Evolutionary conservation across 2,797 vertebrate species (phyloP).

Genomic region (Vipera ursinii): DNA sequence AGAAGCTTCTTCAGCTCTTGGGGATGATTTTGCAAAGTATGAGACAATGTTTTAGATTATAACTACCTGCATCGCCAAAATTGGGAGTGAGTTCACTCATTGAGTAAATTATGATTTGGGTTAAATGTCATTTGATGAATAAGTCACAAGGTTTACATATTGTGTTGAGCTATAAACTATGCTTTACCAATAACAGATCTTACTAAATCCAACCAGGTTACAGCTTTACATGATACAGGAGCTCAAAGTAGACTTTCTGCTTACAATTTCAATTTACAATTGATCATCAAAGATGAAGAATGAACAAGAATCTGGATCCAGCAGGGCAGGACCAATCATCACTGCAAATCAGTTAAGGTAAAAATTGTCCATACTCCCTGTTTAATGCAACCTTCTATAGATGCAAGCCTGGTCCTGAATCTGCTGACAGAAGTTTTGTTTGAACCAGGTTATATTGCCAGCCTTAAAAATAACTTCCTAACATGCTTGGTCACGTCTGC

Average conservation of each 20-base stretch:
- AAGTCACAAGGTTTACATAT: not conserved
- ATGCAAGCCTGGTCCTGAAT: not conserved
- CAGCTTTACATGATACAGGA: not conserved
- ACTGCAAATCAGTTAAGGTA: not conserved
- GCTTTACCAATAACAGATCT: not conserved
- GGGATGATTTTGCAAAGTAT: not conserved
- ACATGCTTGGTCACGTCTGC: slow-evolving; percentile 1
- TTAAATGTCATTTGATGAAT: not conserved
- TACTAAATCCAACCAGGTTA: not conserved
- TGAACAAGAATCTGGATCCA: not conserved
- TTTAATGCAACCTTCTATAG: not conserved
- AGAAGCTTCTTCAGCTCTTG: no score
- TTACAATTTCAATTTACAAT: not conserved
- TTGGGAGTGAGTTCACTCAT: not conserved
- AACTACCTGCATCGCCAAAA: not conserved
- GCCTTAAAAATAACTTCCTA: not conserved
- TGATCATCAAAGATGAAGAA: not conserved
- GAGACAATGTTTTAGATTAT: not conserved
- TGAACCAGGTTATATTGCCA: not conserved
- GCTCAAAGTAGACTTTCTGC: not conserved
- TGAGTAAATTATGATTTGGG: not conserved
- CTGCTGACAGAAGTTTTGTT: slow-evolving; percentile 4
- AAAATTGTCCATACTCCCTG: not conserved
- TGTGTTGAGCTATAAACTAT: not conserved
- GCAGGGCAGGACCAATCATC: not conserved